Conservation (phyloP, 2,113 vertebrate species). For the Plecturocebus donacophilus region DNA sequence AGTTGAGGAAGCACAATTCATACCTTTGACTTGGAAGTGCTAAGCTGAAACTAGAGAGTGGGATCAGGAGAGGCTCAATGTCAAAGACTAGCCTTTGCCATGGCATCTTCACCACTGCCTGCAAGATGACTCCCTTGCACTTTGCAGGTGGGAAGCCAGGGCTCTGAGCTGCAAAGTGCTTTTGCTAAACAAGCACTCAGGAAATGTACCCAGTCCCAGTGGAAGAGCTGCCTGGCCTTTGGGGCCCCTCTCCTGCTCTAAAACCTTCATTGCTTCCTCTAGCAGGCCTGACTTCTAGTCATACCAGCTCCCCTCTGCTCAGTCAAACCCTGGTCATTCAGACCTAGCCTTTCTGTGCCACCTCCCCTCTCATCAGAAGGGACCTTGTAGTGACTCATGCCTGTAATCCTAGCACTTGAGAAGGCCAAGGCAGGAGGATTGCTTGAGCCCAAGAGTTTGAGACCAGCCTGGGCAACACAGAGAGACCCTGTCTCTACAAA, state of each 20-base stretch:
- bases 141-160: not conserved
- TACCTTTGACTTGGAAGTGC: not conserved
- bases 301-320: not conserved
- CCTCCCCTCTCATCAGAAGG: not conserved
- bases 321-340: not conserved
- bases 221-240: not conserved
- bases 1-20: not conserved
- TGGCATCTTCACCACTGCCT: not conserved
- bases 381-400: no score
- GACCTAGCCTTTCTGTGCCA: not conserved
- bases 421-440: no score
- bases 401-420: no score
- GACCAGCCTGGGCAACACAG: no score
- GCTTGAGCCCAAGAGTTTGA: no score
- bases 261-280: not conserved
- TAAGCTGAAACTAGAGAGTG: not conserved
- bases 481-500: no score
- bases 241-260: not conserved
- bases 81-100: not conserved
- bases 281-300: not conserved
- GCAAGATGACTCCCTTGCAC: not conserved
- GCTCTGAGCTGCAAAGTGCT: not conserved
- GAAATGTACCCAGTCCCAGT: not conserved
- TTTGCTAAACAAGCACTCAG: not conserved
- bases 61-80: not conserved